Evolutionary conservation across 1,140 invertebrate genomes (phyloP).

Genomic region (Hycleus phaleratus): DNA sequence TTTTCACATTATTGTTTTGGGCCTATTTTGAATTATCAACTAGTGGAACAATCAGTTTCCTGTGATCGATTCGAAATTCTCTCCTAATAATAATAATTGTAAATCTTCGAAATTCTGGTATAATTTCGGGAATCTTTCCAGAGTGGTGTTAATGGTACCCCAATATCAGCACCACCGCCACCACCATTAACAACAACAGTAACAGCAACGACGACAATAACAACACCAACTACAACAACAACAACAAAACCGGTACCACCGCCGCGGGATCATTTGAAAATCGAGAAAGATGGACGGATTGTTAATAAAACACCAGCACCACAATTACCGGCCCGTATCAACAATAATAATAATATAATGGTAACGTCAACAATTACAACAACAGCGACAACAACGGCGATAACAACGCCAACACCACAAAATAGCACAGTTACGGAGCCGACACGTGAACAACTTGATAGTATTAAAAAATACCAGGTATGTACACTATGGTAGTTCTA

Average conservation of each 20-base stretch:
- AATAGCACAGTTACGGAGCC: conserved; percentile 49
- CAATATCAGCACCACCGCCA: conserved; percentile 17
- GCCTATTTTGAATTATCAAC: too few species aligned
- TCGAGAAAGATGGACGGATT: conserved; percentile 53
- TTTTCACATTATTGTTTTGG: too few species aligned
- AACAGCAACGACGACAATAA: conserved; percentile 23
- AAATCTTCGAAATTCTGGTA: background rate
- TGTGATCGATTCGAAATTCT: too few species aligned
- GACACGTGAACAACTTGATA: conserved; percentile 77
- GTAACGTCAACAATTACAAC: conserved; percentile 22
- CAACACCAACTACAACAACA: conserved; percentile 31
- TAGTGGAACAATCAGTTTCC: too few species aligned
- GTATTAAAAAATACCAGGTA: conserved; percentile 86
- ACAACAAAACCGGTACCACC: conserved; percentile 61
- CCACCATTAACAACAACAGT: background rate
- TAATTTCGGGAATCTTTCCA: conserved; percentile 35
- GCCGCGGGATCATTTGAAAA: conserved; percentile 60
- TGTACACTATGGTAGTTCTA: too few species aligned
- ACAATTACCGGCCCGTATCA: conserved; percentile 57
- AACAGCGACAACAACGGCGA: conserved; percentile 37
- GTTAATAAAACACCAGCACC: conserved; percentile 59
- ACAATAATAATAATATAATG: conserved; percentile 41
- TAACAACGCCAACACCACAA: conserved; percentile 26
- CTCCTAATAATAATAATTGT: too few species aligned
- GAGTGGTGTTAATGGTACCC: conserved; percentile 46